These are phyloP conservation scores for Theonella swinhoei DNA, from an alignment of 37 sponge, comb jelly and placozoan genomes.

Conservation along the genomic window DNA sequence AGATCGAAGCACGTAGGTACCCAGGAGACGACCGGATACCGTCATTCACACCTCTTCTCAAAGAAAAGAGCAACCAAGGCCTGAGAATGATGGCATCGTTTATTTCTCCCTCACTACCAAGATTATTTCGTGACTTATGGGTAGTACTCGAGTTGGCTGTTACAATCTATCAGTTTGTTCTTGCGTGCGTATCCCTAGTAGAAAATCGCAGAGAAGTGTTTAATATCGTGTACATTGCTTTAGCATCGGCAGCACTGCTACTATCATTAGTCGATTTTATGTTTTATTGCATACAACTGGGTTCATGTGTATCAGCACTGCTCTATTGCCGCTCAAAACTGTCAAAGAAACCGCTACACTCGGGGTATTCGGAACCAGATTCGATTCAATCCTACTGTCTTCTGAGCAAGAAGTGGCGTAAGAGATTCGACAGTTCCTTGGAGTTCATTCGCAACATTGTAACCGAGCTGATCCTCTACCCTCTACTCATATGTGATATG, in stretches of 20 bases:
- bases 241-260: background rate
- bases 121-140: constrained; percentile 10
- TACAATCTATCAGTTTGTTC: constrained; percentile 17
- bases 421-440: constrained; percentile 2
- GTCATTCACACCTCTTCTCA: background rate
- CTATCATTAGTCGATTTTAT: constrained; percentile 27
- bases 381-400: background rate
- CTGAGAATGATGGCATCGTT: background rate
- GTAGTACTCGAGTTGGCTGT: constrained; percentile 13
- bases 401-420: background rate
- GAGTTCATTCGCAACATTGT: constrained; percentile 32
- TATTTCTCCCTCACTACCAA: constrained; percentile 7
- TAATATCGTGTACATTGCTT: constrained; percentile 7
- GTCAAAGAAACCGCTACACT: background rate
- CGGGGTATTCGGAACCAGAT: background rate
- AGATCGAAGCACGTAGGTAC: background rate
- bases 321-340: background rate
- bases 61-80: background rate
- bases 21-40: background rate
- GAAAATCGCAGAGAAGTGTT: background rate
- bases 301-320: constrained; percentile 10
- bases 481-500: constrained; percentile 38
- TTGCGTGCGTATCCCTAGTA: background rate
- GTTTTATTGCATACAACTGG: constrained; percentile 7
- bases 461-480: constrained; percentile 40